Base-by-base conservation (phyloP, 2,113 vertebrate species). In the Channa maculata region DNA sequence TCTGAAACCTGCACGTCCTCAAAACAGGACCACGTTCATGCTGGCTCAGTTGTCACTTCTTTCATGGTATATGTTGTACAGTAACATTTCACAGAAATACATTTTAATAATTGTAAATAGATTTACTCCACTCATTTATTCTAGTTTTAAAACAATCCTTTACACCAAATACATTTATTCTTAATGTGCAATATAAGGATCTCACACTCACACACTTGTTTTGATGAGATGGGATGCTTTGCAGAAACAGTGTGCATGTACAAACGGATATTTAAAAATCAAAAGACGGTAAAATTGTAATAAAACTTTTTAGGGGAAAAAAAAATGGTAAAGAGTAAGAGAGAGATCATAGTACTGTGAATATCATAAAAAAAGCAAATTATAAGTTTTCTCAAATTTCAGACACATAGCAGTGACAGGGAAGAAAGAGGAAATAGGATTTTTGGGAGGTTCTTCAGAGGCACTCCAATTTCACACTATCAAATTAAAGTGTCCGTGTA, bases 401-500 rank as follows among this genome's bases (percentile, higher is more conserved):
- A 49, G 53, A 75, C 59, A 70, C 48, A 57, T 38, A 48, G 39
- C 60, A 14, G 60, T 84, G 71, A 82, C 65, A 73, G 83, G 71
- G 83, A 85, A 51, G 77, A 83, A 68, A 77, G 65, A 77, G 51
- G 77, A 68, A 87, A 86, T 84, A 68, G 68, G 80, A 75, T 87
- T 90, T 90, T 79, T 64, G 79, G 80, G 66, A 86, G 84, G 74
- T 86, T 84, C 80, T 87, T 89, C 66, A 77, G 65, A 79, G 71
- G 54, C 57, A 38, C 84, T 87, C 77, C 83, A 85, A 87, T 90
- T 91, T 89, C 88, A 89, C 86, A 85, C 88, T 70, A 84, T 91
- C 86, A 90, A 83, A 89, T 91, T 86, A 89, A 88, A 89, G 81
- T 89, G 86, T 81, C 88, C 61, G 62, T 87, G 84, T 86, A 78